Percentiles rank a stretch among this genome's conserved stretches.
phyloP scores from a whole-genome alignment of 2,888 invertebrate genomes.

The Nomada hirtipes region DNA sequence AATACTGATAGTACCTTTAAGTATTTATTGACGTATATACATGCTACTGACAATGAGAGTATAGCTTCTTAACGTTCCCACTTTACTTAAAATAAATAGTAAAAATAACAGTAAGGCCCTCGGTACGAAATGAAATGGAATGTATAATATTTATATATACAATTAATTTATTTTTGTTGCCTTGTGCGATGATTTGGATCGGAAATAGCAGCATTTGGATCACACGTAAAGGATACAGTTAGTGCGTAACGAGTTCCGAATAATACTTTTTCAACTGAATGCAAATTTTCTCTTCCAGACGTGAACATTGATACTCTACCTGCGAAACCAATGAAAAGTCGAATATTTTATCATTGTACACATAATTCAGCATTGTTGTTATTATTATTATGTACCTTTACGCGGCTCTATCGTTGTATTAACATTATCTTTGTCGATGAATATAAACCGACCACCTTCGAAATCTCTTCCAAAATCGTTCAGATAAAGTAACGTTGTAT shows the following conservation, averaged over 20 bases:
- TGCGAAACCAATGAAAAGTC: slow-evolving; percentile 66
- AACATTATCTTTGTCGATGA: slow-evolving; percentile 88
- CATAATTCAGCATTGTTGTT: neutral
- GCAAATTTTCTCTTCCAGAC: slow-evolving; percentile 94
- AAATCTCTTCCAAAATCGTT: slow-evolving; percentile 91
- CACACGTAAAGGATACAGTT: slow-evolving; percentile 95
- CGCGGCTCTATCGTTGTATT: slow-evolving; percentile 92
- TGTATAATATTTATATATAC: slow-evolving; percentile 4
- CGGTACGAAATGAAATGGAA: slow-evolving; percentile 26
- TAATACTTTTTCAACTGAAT: slow-evolving; percentile 92
- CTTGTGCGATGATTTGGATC: slow-evolving; percentile 84
- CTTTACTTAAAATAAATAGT: neutral
- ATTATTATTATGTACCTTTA: slow-evolving; percentile 84
- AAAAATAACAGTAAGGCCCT: neutral
- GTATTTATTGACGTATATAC: neutral
- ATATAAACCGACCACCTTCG: slow-evolving; percentile 93
- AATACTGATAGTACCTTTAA: slow-evolving; percentile 4
- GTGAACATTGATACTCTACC: slow-evolving; percentile 93
- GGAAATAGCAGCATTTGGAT: slow-evolving; percentile 88
- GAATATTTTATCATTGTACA: neutral
- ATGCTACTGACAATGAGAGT: no score
- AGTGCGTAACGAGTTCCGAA: slow-evolving; percentile 92
- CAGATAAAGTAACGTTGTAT: slow-evolving; percentile 93
- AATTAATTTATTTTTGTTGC: slow-evolving; percentile 20
- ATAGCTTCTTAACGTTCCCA: no score